Evolutionary conservation across 2,797 vertebrate species (phyloP).

Genomic region (Erethizon dorsatum): DNA sequence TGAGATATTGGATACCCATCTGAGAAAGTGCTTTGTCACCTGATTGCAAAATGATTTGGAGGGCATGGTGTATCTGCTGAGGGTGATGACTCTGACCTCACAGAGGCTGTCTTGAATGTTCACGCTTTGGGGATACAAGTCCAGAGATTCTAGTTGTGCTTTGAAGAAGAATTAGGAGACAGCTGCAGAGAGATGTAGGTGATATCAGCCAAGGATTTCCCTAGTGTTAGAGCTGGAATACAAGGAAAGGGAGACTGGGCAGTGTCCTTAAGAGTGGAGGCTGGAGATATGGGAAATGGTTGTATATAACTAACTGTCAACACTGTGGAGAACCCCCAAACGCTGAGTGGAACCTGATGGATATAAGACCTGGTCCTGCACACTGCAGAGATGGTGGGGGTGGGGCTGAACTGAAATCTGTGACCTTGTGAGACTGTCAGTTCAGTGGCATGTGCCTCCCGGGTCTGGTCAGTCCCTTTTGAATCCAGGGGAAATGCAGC

Average conservation of each 20-base stretch:
- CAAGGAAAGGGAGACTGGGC: not conserved
- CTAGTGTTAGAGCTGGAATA: not conserved
- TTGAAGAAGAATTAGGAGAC: not conserved
- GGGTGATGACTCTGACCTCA: not conserved
- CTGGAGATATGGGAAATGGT: too few species aligned
- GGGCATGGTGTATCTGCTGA: not conserved
- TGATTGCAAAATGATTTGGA: not conserved
- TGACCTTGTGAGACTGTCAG: not conserved
- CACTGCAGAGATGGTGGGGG: fast-evolving
- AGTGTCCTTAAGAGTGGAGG: not conserved
- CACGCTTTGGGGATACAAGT: too few species aligned
- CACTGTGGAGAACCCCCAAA: not conserved
- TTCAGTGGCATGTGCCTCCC: too few species aligned
- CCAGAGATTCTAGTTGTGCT: not conserved
- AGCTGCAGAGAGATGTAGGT: not conserved
- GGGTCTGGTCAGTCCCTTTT: not conserved
- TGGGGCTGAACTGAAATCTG: not conserved
- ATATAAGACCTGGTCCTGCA: not conserved
- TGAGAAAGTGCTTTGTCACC: not conserved
- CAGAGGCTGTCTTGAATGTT: not conserved
- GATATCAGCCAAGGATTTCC: not conserved
- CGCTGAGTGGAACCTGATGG: not conserved
- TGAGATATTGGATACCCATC: not conserved
- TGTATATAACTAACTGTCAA: not conserved
- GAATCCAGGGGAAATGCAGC: not conserved